These are phyloP conservation scores for Chrysodeixis includens DNA, from an alignment of 2,888 invertebrate species.

Conservation along the genomic window DNA sequence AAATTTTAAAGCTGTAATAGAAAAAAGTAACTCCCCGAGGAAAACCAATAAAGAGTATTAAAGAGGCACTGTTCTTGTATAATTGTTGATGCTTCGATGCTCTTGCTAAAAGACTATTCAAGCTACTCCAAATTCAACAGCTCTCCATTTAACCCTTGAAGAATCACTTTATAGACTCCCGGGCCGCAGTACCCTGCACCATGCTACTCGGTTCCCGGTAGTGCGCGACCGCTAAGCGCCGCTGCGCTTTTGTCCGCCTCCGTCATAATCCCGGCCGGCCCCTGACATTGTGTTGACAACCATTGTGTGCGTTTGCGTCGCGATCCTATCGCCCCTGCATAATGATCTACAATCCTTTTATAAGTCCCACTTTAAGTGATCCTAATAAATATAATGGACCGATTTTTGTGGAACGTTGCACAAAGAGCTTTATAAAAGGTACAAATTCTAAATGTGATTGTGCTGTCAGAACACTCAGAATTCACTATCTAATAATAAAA, in stretches of 20 bases:
- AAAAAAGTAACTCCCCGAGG: too few species aligned
- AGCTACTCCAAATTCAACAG: background rate
- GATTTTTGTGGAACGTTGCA: constrained; percentile 32
- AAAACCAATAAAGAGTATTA: too few species aligned
- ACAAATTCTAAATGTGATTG: background rate
- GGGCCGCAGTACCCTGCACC: constrained; percentile 25
- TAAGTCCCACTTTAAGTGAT: constrained; percentile 48
- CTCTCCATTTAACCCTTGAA: constrained; percentile 19
- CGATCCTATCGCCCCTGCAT: constrained; percentile 61
- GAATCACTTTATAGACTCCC: constrained; percentile 31
- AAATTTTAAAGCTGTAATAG: too few species aligned
- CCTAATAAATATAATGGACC: constrained; percentile 42
- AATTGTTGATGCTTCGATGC: background rate
- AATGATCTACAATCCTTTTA: constrained; percentile 62
- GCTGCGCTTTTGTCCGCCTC: constrained; percentile 74
- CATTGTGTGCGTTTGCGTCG: constrained; percentile 71
- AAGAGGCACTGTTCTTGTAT: too few species aligned
- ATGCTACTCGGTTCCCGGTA: background rate
- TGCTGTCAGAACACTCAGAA: background rate
- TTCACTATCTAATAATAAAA: background rate
- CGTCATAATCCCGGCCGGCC: constrained; percentile 63
- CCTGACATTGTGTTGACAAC: constrained; percentile 78
- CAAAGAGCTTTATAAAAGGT: constrained; percentile 8
- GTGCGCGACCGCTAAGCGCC: constrained; percentile 67
- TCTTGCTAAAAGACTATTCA: background rate